Base-by-base conservation (phyloP, 2,113 vertebrate species). In the Phoxinus phoxinus region DNA sequence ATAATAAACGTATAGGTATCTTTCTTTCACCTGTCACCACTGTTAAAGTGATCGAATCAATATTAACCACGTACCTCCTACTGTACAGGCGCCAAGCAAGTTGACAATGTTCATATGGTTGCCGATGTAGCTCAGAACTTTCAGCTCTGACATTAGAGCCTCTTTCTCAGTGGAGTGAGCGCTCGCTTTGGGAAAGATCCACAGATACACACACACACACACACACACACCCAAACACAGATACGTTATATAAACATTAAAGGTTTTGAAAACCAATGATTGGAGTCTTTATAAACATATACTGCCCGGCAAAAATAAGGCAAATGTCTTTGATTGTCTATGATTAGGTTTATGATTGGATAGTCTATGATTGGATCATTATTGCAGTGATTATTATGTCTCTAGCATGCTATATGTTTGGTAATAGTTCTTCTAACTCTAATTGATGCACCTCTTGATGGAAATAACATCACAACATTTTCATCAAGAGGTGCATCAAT, bases 61-160 rank as follows among this genome's bases (percentile, higher is more conserved):
- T 69, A 76, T 21, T 76, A 32, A 63, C 37, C 48, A 32, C 91
- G 6, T 72, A 99, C 98, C 98, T 96, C 97, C 97, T 15, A 99
- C 73, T 15, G 98, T 99, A 92, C 98, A 99, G 0, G 98, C 98
- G 90, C 98, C 98, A 11, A 99, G 96, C 37, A 99, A 95, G 94
- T 99, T 99, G 90, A 99, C 98, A 0, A 99, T 99, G 84, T 99
- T 99, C 93, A 99, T 97, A 88, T 99, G 98, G 91, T 99, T 98
- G 79, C 98, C 98, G 58, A 99, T 95, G 93, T 99, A 99, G 92
- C 98, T 99, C 90, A 99, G 93, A 87, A 99, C 97, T 93, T 99
- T 99, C 76, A 99, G 96, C 89, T 99, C 98, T 3, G 98, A 87
- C 86, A 88, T 88, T 21, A 86, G 63, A 77, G 86, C 80, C 67